These are phyloP conservation scores for Astreopora myriophthalma DNA, from an alignment of 64 coral and sea anemone genomes.

Conservation along the genomic window DNA sequence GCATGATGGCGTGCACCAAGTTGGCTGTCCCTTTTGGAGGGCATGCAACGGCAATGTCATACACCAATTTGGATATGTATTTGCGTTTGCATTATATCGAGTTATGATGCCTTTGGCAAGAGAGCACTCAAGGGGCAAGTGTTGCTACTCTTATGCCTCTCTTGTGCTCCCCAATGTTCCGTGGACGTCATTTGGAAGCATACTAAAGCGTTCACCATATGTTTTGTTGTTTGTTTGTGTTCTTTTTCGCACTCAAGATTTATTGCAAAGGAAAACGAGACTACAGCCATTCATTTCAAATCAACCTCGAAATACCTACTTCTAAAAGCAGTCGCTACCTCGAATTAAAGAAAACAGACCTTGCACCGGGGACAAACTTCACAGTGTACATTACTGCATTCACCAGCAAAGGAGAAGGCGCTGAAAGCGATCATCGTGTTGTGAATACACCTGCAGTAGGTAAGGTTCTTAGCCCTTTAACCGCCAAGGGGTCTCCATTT, in stretches of 20 bases:
- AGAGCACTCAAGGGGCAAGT: too few relatives aligned
- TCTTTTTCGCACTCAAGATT: neutral
- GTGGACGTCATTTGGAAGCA: too few relatives aligned
- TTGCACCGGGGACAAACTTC: slow-evolving; percentile 50
- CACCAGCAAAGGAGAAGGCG: slow-evolving; percentile 34
- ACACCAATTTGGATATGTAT: too few relatives aligned
- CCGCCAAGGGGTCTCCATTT: too few relatives aligned
- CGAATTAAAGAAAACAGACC: neutral
- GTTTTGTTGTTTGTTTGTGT: neutral
- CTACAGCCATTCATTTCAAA: neutral
- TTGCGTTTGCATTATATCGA: too few relatives aligned
- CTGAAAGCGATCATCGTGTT: neutral
- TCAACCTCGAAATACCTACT: neutral
- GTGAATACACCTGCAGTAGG: neutral
- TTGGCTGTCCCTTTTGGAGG: too few relatives aligned
- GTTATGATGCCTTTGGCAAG: too few relatives aligned
- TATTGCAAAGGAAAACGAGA: slow-evolving; percentile 26
- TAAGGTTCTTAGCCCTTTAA: neutral
- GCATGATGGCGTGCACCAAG: too few relatives aligned
- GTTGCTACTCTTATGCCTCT: too few relatives aligned
- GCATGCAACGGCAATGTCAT: too few relatives aligned
- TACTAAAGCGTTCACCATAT: too few relatives aligned
- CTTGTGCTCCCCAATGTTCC: too few relatives aligned
- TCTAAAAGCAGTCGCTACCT: neutral
- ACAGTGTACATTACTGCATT: slow-evolving; percentile 23